A percentile compares a stretch with the other conserved stretches of the same genome.
These are phyloP conservation scores for Onchidella celtica DNA, from an alignment of 2,888 invertebrate species.

Conservation along the genomic window DNA sequence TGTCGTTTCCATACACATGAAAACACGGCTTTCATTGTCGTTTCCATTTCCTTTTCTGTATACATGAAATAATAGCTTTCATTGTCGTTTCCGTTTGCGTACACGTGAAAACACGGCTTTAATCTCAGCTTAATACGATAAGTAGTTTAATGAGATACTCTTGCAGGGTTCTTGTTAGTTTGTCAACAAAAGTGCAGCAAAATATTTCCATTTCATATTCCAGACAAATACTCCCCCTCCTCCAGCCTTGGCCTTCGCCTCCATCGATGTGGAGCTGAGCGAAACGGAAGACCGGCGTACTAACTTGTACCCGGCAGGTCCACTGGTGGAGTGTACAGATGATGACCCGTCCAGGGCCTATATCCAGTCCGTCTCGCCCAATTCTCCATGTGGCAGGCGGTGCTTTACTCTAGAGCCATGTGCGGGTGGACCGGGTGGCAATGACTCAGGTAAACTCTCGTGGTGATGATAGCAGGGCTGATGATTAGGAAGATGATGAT, in stretches of 20 bases:
- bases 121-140: too few relatives aligned
- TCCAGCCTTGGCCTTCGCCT: not conserved
- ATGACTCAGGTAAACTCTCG: conserved; percentile 7
- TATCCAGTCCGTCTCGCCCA: conserved; percentile 26
- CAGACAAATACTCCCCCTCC: conserved; percentile 17
- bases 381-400: conserved; percentile 22
- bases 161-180: too few relatives aligned
- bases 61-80: too few relatives aligned
- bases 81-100: too few relatives aligned
- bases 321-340: conserved; percentile 17
- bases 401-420: conserved; percentile 39
- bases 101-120: too few relatives aligned
- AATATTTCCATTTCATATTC: not conserved
- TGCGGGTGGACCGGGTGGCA: not conserved
- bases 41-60: too few relatives aligned
- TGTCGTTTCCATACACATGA: too few relatives aligned
- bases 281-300: conserved; percentile 19
- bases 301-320: conserved; percentile 15
- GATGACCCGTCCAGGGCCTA: conserved; percentile 20
- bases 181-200: too few relatives aligned
- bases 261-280: conserved; percentile 21
- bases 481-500: too few relatives aligned
- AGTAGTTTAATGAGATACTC: too few relatives aligned
- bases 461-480: too few relatives aligned
- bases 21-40: too few relatives aligned